Conservation (phyloP, 2,797 vertebrate genomes). For the Brachymystax lenok region DNA sequence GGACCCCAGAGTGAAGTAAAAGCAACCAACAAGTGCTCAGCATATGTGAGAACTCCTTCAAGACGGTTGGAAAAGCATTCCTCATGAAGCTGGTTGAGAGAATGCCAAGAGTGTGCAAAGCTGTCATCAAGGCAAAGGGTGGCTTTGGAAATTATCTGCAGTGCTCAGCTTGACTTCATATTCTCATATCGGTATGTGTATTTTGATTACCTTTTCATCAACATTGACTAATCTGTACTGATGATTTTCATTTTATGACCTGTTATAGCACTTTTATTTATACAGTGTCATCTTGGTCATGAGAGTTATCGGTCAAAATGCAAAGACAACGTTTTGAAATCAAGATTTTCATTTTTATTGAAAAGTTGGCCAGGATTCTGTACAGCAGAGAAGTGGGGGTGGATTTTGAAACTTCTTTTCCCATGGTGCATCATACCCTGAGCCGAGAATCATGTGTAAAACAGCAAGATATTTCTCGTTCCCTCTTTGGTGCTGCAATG, state of each 20-base stretch:
- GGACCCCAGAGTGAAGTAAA: no score
- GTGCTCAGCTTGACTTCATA: background rate
- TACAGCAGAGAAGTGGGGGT: constrained; percentile 70
- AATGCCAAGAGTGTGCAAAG: no score
- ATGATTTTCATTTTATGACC: background rate
- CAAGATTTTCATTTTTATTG: constrained; percentile 79
- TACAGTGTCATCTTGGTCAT: constrained; percentile 16
- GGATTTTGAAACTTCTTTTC: constrained; percentile 62
- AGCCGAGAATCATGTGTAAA: constrained; percentile 66
- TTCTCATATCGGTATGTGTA: background rate
- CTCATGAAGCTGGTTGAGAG: no score
- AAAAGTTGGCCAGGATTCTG: constrained; percentile 80
- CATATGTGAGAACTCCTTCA: no score
- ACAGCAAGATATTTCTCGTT: constrained; percentile 57
- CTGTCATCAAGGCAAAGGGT: no score
- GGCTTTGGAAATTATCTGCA: background rate
- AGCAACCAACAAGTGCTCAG: no score
- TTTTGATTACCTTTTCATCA: background rate
- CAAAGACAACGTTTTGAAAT: constrained; percentile 59
- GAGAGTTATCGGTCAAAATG: constrained; percentile 38
- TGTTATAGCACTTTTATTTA: background rate
- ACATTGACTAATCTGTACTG: background rate
- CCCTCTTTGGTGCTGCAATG: constrained; percentile 61
- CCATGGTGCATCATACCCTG: constrained; percentile 69
- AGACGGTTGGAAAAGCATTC: no score